Conservation (phyloP, 35 echinoderm and acorn worm genomes). For the Amphiura filiformis region DNA sequence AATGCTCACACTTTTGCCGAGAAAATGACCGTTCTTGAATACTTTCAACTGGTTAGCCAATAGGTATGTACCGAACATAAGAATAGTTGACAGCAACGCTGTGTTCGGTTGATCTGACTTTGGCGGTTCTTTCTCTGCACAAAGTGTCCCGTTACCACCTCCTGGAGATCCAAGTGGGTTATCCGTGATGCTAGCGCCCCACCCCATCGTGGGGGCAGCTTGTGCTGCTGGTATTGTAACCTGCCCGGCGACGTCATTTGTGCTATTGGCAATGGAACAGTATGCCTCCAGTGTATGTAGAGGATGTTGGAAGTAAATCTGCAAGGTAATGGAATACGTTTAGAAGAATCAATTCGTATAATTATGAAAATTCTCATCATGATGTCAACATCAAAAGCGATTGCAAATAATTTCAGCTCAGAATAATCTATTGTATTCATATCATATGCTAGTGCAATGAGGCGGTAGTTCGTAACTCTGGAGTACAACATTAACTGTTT, state of each 20-base stretch:
- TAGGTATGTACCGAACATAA: slow-evolving; percentile 79
- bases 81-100: slow-evolving; percentile 72
- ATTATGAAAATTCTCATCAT: too few relatives aligned
- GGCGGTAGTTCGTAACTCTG: too few relatives aligned
- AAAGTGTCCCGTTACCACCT: not conserved
- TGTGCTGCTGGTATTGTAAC: not conserved
- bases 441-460: too few relatives aligned
- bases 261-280: not conserved
- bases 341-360: too few relatives aligned
- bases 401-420: too few relatives aligned
- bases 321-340: too few relatives aligned
- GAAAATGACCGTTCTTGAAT: slow-evolving; percentile 61
- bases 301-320: not conserved
- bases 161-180: not conserved
- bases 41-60: slow-evolving; percentile 74
- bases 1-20: slow-evolving; percentile 64
- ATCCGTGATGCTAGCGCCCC: not conserved
- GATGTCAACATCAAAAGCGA: too few relatives aligned
- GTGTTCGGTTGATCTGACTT: slow-evolving; percentile 59
- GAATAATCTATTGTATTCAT: too few relatives aligned
- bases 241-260: not conserved
- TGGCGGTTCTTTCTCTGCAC: not conserved
- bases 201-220: not conserved
- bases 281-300: not conserved
- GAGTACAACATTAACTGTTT: too few relatives aligned